These are phyloP conservation scores for Nymphicus hollandicus DNA, from an alignment of 2,113 vertebrate genomes.

Conservation along the genomic window DNA sequence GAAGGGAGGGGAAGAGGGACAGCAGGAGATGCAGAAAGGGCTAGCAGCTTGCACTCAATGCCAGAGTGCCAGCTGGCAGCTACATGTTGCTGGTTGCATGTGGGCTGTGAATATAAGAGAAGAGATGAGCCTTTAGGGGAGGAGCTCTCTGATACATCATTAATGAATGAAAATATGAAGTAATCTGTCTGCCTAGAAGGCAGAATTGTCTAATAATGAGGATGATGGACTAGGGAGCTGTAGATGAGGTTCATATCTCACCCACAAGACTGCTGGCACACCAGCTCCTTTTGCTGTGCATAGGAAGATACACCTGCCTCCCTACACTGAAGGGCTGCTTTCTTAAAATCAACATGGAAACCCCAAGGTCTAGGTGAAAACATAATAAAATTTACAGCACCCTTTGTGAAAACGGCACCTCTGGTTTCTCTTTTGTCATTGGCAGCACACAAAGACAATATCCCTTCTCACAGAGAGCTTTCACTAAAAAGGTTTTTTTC, in stretches of 20 bases:
- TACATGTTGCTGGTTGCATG: background rate
- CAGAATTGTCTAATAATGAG: conserved; percentile 7
- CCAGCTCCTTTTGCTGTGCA: background rate
- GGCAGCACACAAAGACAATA: background rate
- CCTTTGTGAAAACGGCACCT: background rate
- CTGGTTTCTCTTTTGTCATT: background rate
- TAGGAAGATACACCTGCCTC: rapidly evolving
- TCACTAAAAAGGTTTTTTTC: background rate
- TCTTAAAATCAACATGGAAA: background rate
- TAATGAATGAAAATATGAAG: conserved; percentile 60
- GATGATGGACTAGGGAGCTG: background rate
- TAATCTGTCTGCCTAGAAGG: conserved; percentile 53
- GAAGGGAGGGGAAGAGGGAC: background rate
- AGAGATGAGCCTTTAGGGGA: conserved; percentile 52
- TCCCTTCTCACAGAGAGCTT: background rate
- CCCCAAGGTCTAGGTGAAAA: background rate
- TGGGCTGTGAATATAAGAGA: conserved; percentile 3
- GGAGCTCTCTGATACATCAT: conserved; percentile 55
- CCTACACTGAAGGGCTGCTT: background rate
- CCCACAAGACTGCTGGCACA: background rate
- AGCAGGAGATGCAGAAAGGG: background rate
- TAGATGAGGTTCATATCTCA: background rate
- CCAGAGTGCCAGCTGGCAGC: conserved; percentile 27
- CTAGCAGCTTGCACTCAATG: background rate
- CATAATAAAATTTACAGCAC: background rate